A percentile compares a stretch with the other conserved stretches of the same genome.
Evolutionary conservation across 2,888 invertebrate species (phyloP).

Genomic region (Agyllia agylla): DNA sequence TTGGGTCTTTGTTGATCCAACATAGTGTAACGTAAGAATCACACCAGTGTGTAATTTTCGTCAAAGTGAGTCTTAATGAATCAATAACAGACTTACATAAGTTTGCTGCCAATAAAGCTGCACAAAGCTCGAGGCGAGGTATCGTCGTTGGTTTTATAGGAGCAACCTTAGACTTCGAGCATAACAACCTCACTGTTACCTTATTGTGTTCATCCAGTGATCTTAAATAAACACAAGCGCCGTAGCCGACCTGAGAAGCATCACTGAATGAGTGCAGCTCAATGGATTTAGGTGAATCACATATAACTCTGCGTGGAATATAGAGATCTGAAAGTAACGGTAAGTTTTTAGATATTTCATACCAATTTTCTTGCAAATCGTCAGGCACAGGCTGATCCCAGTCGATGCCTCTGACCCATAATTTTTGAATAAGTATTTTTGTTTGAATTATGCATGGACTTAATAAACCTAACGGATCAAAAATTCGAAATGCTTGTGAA

Average conservation of each 20-base stretch:
- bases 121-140: constrained; percentile 14
- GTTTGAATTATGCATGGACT: background rate
- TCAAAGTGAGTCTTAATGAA: background rate
- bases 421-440: background rate
- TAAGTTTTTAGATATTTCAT: background rate
- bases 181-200: background rate
- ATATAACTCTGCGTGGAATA: background rate
- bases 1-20: background rate
- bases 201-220: background rate
- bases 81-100: constrained; percentile 15
- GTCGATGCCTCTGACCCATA: background rate
- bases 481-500: background rate
- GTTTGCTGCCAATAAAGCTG: constrained; percentile 26
- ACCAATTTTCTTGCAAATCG: background rate
- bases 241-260: background rate
- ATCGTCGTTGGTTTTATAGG: constrained; percentile 12
- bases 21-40: background rate
- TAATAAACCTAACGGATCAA: background rate
- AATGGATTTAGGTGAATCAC: background rate
- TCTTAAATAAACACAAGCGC: background rate
- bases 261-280: background rate
- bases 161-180: constrained; percentile 1
- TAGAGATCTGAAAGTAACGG: background rate
- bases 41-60: background rate
- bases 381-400: background rate